Conservation (phyloP, 2,113 vertebrate species). For the Peromyscus polionotus region DNA sequence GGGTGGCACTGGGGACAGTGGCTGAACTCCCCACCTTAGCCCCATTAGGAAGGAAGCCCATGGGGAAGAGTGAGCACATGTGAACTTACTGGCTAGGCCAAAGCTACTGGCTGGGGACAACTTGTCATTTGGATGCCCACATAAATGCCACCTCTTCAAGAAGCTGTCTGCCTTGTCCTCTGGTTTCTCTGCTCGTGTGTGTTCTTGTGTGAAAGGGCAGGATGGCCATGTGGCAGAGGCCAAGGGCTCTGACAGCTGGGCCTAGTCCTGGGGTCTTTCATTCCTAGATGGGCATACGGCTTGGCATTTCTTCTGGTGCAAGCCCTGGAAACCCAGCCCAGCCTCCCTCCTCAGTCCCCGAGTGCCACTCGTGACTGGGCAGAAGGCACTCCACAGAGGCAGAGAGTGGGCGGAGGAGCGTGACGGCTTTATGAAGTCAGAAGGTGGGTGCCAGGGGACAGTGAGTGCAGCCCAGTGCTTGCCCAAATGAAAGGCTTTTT, state of each 20-base stretch:
- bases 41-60: neutral
- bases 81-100: neutral
- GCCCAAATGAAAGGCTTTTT: constrained; percentile 40
- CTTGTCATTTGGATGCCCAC: neutral
- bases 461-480: neutral
- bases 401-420: neutral
- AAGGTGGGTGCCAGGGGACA: neutral
- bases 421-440: constrained; percentile 56
- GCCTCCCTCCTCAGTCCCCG: neutral
- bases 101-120: neutral
- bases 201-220: neutral
- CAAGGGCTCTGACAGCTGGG: neutral
- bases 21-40: neutral
- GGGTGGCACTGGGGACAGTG: neutral
- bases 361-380: neutral
- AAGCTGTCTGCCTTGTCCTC: neutral
- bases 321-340: neutral
- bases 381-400: neutral
- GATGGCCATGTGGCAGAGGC: neutral
- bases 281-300: neutral
- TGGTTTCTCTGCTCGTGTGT: neutral
- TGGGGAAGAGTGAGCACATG: neutral
- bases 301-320: neutral
- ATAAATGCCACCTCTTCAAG: neutral
- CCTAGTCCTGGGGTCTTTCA: neutral